Evolutionary conservation across 1,140 invertebrate species (phyloP).

Genomic region (Tetragnatha versicolor): DNA sequence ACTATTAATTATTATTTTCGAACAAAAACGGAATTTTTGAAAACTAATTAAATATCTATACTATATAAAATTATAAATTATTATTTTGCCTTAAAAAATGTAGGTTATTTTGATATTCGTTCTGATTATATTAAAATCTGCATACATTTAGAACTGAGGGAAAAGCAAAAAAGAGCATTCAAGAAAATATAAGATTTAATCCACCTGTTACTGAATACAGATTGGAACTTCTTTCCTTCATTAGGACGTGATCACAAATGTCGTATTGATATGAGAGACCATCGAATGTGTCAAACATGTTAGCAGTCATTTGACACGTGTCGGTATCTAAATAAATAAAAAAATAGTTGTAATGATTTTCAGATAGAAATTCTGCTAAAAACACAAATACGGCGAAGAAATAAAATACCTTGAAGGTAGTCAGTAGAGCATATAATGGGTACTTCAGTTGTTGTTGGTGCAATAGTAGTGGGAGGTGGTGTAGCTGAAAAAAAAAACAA

Average conservation of each 20-base stretch:
- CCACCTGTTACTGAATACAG: constrained; percentile 56
- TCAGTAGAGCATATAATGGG: constrained; percentile 20
- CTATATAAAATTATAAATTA: too few species aligned
- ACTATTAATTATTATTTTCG: too few species aligned
- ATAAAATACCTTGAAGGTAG: not conserved
- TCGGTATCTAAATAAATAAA: constrained; percentile 62
- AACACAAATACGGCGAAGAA: not conserved
- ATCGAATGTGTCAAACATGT: constrained; percentile 80
- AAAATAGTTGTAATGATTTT: not conserved
- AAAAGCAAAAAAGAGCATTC: too few species aligned
- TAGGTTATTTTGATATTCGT: too few species aligned
- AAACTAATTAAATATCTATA: too few species aligned
- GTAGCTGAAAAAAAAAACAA: not conserved
- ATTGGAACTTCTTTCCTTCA: constrained; percentile 72
- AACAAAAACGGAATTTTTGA: too few species aligned
- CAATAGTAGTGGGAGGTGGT: not conserved
- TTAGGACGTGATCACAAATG: constrained; percentile 80
- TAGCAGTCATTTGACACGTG: constrained; percentile 76
- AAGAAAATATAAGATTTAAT: too few species aligned
- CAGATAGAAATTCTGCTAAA: not conserved
- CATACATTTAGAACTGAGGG: too few species aligned
- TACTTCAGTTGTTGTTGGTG: constrained; percentile 22
- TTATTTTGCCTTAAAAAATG: too few species aligned
- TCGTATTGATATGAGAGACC: constrained; percentile 78
- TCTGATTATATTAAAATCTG: too few species aligned